A percentile compares a stretch with the other conserved stretches of the same genome.
Conservation (phyloP, 2,797 vertebrate species). For the Scomberomorus guttatus region DNA sequence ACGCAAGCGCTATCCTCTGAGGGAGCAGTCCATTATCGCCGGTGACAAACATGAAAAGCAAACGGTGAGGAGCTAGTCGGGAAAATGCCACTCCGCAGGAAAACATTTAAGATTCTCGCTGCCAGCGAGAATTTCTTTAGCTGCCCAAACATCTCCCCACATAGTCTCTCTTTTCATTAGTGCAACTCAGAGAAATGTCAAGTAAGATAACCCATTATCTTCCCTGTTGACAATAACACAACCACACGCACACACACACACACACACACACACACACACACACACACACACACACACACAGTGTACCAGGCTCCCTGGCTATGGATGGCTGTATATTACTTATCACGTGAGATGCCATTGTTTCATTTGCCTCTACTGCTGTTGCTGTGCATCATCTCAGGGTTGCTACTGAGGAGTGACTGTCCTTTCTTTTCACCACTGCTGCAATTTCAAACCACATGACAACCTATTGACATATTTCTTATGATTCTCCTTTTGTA, state of each 20-base stretch:
- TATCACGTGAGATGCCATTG: conserved; percentile 33
- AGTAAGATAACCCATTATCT: conserved; percentile 79
- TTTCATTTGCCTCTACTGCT: conserved; percentile 48
- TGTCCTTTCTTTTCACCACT: conserved; percentile 1
- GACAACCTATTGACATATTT: neutral
- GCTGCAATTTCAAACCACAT: neutral
- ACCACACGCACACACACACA: conserved; percentile 23
- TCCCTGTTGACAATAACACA: conserved; percentile 72
- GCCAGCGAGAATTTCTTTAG: conserved; percentile 65
- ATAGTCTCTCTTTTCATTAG: conserved; percentile 80
- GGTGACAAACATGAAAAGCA: conserved; percentile 73
- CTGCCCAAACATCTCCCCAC: conserved; percentile 68
- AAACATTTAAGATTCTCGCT: conserved; percentile 71
- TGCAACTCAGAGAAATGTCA: conserved; percentile 81
- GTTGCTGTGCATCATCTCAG: conserved; percentile 37
- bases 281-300: conserved; percentile 33
- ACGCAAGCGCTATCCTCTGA: conserved; percentile 61
- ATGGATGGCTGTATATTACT: conserved; percentile 41
- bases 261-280: conserved; percentile 31
- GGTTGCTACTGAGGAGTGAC: conserved; percentile 52
- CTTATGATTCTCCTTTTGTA: neutral
- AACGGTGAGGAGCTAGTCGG: conserved; percentile 50
- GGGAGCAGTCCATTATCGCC: conserved; percentile 70
- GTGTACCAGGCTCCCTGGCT: conserved; percentile 16
- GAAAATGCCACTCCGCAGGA: conserved; percentile 75